A percentile compares a stretch with the other conserved stretches of the same genome.
These are phyloP conservation scores for Ploceus nigricollis DNA, from an alignment of 2,113 vertebrate species.

Conservation along the genomic window DNA sequence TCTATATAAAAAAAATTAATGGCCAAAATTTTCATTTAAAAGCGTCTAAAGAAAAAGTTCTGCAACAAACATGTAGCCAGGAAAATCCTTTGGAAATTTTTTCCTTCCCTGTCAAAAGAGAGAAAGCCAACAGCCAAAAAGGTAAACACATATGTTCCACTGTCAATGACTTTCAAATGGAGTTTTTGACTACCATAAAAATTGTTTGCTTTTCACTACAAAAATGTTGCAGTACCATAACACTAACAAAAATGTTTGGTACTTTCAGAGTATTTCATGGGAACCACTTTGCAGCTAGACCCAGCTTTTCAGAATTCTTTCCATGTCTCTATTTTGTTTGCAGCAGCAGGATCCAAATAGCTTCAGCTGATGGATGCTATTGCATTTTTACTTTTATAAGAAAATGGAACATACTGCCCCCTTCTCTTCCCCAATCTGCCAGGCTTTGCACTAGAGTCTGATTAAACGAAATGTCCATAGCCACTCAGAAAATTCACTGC, in stretches of 20 bases:
- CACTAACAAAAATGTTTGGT: neutral
- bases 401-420: neutral
- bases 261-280: neutral
- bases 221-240: neutral
- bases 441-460: neutral
- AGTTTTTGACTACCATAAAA: neutral
- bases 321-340: conserved; percentile 23
- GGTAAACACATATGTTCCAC: neutral
- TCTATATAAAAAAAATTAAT: neutral
- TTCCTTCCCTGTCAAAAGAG: neutral
- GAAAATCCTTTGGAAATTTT: neutral
- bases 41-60: neutral
- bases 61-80: neutral
- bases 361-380: conserved; percentile 1
- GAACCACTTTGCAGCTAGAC: neutral
- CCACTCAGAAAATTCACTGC: neutral
- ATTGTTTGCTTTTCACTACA: neutral
- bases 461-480: neutral
- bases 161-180: neutral
- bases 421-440: neutral
- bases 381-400: conserved; percentile 28
- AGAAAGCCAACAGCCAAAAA: neutral
- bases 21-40: neutral
- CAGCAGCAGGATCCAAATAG: conserved; percentile 26
- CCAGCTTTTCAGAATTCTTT: conserved; percentile 22